Evolutionary conservation across 1,140 invertebrate species (phyloP).

Genomic region (Penaeus vannamei): DNA sequence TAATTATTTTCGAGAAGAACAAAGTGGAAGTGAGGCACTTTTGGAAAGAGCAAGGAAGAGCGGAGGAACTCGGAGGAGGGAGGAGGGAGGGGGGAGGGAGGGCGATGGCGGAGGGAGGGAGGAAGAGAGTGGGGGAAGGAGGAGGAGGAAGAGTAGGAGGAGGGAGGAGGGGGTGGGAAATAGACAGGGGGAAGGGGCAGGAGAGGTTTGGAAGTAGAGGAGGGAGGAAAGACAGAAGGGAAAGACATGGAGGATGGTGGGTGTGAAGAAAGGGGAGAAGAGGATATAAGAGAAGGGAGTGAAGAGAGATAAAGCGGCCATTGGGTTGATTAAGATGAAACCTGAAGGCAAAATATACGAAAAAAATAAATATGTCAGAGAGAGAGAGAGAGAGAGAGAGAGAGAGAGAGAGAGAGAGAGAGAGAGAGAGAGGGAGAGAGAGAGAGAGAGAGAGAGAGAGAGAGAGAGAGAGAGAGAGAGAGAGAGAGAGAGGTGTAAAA

Average conservation of each 20-base stretch:
- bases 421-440: neutral
- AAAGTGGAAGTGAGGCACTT: neutral
- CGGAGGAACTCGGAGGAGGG: neutral
- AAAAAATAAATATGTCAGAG: neutral
- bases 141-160: neutral
- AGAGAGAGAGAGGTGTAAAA: neutral
- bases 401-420: neutral
- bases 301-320: neutral
- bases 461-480: neutral
- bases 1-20: neutral
- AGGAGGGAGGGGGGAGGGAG: neutral
- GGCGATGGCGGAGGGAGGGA: neutral
- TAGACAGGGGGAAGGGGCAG: no score
- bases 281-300: neutral
- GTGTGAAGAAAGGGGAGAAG: neutral
- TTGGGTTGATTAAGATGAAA: no score
- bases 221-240: neutral
- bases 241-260: neutral
- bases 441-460: slow-evolving; percentile 26
- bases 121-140: neutral
- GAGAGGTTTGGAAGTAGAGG: neutral
- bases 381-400: neutral
- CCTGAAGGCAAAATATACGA: no score
- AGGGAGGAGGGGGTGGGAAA: neutral
- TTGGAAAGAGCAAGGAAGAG: neutral